These are phyloP conservation scores for Pteropus alecto DNA, from an alignment of 2,113 vertebrate genomes.

Conservation along the genomic window DNA sequence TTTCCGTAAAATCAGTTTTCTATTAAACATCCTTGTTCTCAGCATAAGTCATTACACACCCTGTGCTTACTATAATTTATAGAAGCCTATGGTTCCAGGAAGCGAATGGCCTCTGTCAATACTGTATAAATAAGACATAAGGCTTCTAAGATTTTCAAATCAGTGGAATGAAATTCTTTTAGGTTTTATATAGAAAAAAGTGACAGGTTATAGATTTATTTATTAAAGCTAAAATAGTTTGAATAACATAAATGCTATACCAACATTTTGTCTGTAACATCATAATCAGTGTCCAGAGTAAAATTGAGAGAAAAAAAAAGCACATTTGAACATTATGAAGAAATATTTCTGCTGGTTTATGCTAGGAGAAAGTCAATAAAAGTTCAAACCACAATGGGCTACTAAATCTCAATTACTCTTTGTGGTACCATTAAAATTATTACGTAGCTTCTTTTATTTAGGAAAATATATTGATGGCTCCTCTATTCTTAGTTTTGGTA, in stretches of 20 bases:
- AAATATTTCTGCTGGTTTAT: conserved; percentile 72
- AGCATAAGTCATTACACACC: conserved; percentile 75
- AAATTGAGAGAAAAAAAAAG: background rate
- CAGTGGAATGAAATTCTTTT: conserved; percentile 68
- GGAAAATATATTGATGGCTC: conserved; percentile 73
- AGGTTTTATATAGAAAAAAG: conserved; percentile 61
- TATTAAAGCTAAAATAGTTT: conserved; percentile 72
- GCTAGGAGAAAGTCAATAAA: conserved; percentile 71
- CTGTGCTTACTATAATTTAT: conserved; percentile 76
- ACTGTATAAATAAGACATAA: conserved; percentile 75
- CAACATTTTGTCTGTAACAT: conserved; percentile 59
- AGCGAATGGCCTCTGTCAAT: conserved; percentile 78
- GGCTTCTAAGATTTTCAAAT: conserved; percentile 73
- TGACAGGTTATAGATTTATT: conserved; percentile 74
- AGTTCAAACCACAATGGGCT: conserved; percentile 73
- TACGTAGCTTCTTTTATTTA: conserved; percentile 60
- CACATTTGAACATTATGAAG: conserved; percentile 68
- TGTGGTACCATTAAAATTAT: conserved; percentile 56
- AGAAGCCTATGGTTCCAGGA: conserved; percentile 71
- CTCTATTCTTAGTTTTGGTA: conserved; percentile 61
- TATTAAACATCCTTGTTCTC: conserved; percentile 68
- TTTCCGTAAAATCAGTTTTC: conserved; percentile 27
- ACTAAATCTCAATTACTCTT: conserved; percentile 73
- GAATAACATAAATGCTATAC: conserved; percentile 53
- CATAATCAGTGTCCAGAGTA: conserved; percentile 61